These are phyloP conservation scores for Empidonax alnorum DNA, from an alignment of 2,113 vertebrate species.

Conservation along the genomic window DNA sequence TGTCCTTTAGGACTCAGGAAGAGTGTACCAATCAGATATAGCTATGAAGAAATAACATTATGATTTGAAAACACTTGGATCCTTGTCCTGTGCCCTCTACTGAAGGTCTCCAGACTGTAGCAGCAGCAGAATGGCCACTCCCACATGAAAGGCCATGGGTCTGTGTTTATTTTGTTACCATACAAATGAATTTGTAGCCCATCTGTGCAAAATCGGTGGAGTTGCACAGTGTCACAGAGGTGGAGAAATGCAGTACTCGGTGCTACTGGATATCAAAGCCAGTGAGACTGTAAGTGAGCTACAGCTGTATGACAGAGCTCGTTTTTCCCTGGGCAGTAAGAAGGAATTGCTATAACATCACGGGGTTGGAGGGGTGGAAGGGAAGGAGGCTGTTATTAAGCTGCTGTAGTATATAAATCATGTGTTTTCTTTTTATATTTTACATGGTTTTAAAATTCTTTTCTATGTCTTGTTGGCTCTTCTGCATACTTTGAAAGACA, in stretches of 20 bases:
- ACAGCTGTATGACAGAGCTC: conserved; percentile 10
- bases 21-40: background rate
- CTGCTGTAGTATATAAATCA: background rate
- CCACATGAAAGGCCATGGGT: background rate
- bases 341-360: background rate
- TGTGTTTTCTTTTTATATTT: background rate
- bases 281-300: background rate
- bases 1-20: background rate
- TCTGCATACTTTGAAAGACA: background rate
- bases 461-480: background rate
- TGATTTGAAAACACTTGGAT: background rate
- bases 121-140: background rate
- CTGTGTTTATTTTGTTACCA: background rate
- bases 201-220: background rate
- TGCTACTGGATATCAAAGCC: background rate
- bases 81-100: background rate
- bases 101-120: background rate
- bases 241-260: background rate
- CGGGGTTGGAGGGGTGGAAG: too few species aligned
- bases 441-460: background rate
- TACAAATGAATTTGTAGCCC: background rate
- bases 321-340: conserved; percentile 22
- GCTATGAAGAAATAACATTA: background rate
- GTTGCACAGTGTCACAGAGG: background rate
- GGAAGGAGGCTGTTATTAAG: background rate